Evolutionary conservation across 1,140 invertebrate genomes (phyloP), one percentile per base, ranked within the genome.

Genomic region (Sycophaga agraensis): DNA sequence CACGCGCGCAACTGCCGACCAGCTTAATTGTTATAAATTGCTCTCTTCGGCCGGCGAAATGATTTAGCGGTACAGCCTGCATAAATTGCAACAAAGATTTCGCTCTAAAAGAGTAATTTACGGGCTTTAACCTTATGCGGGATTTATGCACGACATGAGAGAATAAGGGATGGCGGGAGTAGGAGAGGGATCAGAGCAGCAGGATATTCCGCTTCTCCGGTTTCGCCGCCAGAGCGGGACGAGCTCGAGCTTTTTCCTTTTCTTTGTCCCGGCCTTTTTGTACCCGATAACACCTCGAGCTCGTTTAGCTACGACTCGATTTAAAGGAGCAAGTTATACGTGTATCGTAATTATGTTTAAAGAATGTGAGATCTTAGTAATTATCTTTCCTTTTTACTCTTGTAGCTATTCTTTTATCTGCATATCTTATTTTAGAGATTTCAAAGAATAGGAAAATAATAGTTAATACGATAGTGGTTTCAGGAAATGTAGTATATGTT

Each of bases 11-110:
- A 54, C 49, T 53, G 57, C 51, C 64, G 59, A 19, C 22, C 61
- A 64, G 65, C 73, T 75, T 79, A 79, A 79, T 79, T 78, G 75
- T 78, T 79, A 78, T 78, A 76, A 79, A 79, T 78, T 78, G 74
- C 75, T 61, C 70, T 67, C 70, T 76, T 78, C 68, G 74, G 70
- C 68, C 71, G 66, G 73, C 66, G 65, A 72, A 75, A 79, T 79
- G 77, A 79, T 78, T 79, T 77, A 79, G 72, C 70, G 67, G 28
- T 39, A 6, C 14, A 43, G 67, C 65, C 68, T 70, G 74, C 75
- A 77, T 78, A 78, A 79, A 78, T 79, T 73, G 71, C 71, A 76
- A 76, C 75, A 77, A 77, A 76, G 73, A 76, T 75, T 77, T 76
- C 73, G 12, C 74, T 73, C 70, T 73, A 74, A 76, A 72, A 77